Percentiles rank a stretch among this genome's conserved stretches.
These are phyloP conservation scores for Cheumatopsyche charites DNA, from an alignment of 1,140 invertebrate species.

Conservation along the genomic window DNA sequence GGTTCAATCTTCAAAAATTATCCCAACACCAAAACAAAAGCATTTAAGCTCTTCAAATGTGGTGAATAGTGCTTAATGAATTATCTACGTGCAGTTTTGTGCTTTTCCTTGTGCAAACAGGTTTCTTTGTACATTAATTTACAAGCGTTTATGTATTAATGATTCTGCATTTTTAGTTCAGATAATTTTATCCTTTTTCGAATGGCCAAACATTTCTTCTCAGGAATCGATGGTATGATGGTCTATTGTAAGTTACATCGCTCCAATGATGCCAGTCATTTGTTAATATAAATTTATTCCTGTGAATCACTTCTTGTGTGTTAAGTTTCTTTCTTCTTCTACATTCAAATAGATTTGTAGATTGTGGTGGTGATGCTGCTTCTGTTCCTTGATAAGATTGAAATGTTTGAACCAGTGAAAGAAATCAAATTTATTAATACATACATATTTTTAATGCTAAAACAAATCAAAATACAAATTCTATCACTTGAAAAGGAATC, in stretches of 20 bases:
- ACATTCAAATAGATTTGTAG: not conserved
- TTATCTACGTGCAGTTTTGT: conserved; percentile 11
- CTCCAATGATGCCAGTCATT: conserved; percentile 37
- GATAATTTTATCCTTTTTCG: conserved; percentile 28
- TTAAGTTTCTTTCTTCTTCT: conserved; percentile 18
- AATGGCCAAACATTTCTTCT: conserved; percentile 28
- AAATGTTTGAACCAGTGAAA: not conserved
- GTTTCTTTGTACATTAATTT: conserved; percentile 1
- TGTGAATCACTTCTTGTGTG: conserved; percentile 38
- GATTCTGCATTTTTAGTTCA: conserved; percentile 1
- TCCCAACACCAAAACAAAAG: not conserved
- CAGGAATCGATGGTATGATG: conserved; percentile 32
- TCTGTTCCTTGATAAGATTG: conserved; percentile 40
- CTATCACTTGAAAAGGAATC: too few species aligned
- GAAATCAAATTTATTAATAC: not conserved
- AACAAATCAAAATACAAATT: too few species aligned
- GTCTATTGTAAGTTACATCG: conserved; percentile 28
- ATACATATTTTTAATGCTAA: not conserved
- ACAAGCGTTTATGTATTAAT: not conserved
- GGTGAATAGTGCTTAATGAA: conserved; percentile 8
- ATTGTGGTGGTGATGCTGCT: conserved; percentile 26
- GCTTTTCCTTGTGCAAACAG: conserved; percentile 3
- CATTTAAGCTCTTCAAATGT: conserved; percentile 1
- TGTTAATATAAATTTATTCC: conserved; percentile 41
- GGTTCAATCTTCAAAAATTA: not conserved